Evolutionary conservation across 2,888 invertebrate genomes (phyloP).

Genomic region (Drosophila koepferae): DNA sequence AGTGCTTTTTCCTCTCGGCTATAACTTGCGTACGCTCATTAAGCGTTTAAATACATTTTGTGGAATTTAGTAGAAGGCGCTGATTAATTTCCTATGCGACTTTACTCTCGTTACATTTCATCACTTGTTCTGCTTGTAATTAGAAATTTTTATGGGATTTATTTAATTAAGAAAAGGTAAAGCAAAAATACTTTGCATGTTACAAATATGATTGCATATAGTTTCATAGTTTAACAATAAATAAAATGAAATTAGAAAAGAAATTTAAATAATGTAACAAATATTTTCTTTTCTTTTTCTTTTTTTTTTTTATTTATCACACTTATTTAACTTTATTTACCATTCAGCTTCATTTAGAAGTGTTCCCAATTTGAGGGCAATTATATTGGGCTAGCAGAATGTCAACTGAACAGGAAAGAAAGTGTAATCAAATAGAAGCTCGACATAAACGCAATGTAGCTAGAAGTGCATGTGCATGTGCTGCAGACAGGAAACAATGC

Average conservation of each 20-base stretch:
- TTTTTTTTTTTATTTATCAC: not conserved
- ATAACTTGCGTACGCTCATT: slow-evolving; percentile 45
- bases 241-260: not conserved
- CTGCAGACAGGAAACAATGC: slow-evolving; percentile 27
- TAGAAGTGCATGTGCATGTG: slow-evolving; percentile 30
- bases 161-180: slow-evolving; percentile 12
- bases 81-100: slow-evolving; percentile 49
- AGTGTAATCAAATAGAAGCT: slow-evolving; percentile 17
- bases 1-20: not conserved
- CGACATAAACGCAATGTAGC: slow-evolving; percentile 16
- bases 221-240: not conserved
- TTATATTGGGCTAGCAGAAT: not conserved
- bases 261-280: not conserved
- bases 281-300: not conserved
- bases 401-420: slow-evolving; percentile 10
- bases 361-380: not conserved
- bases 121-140: slow-evolving; percentile 4
- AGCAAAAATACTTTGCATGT: not conserved
- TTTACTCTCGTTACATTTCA: not conserved
- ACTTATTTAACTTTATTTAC: not conserved
- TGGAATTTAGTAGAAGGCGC: slow-evolving; percentile 24
- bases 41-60: slow-evolving; percentile 49
- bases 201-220: no score
- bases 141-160: not conserved
- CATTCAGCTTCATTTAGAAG: not conserved